A percentile compares a stretch with the other conserved stretches of the same genome.
These are phyloP conservation scores for Hoplostethus mediterraneus DNA, from an alignment of 2,797 vertebrate genomes.

Conservation along the genomic window DNA sequence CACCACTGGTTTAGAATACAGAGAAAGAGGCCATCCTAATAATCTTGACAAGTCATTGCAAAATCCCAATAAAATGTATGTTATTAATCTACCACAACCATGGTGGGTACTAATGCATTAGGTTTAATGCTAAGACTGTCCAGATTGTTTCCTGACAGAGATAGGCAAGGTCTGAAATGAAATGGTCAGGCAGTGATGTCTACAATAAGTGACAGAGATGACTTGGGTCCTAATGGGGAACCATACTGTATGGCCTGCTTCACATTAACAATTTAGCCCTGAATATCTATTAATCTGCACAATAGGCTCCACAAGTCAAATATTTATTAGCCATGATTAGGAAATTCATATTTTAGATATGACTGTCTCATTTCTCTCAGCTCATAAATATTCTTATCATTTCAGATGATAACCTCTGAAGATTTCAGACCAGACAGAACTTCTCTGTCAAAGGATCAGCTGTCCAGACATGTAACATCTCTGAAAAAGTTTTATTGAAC, in stretches of 20 bases:
- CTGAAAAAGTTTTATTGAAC: constrained; percentile 74
- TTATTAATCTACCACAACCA: background rate
- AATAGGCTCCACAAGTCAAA: constrained; percentile 85
- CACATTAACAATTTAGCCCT: constrained; percentile 86
- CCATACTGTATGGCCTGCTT: constrained; percentile 70
- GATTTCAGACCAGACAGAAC: constrained; percentile 71
- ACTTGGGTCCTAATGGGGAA: constrained; percentile 77
- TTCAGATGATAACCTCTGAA: constrained; percentile 78
- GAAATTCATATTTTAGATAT: constrained; percentile 88
- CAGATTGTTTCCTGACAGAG: constrained; percentile 33
- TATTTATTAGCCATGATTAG: constrained; percentile 90
- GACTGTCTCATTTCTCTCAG: constrained; percentile 81
- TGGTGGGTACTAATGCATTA: constrained; percentile 6
- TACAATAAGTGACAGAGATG: constrained; percentile 76
- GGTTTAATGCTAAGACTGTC: constrained; percentile 4
- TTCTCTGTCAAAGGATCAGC: constrained; percentile 72
- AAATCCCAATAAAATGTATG: background rate
- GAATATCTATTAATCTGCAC: constrained; percentile 86
- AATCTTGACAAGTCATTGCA: background rate
- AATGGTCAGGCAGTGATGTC: constrained; percentile 43
- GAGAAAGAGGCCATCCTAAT: background rate
- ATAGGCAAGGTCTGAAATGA: constrained; percentile 55
- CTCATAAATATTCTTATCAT: constrained; percentile 84
- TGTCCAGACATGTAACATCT: constrained; percentile 62
- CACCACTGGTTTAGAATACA: background rate